These are phyloP conservation scores for Eristalis arbustorum DNA, from an alignment of 2,888 invertebrate genomes.

Conservation along the genomic window DNA sequence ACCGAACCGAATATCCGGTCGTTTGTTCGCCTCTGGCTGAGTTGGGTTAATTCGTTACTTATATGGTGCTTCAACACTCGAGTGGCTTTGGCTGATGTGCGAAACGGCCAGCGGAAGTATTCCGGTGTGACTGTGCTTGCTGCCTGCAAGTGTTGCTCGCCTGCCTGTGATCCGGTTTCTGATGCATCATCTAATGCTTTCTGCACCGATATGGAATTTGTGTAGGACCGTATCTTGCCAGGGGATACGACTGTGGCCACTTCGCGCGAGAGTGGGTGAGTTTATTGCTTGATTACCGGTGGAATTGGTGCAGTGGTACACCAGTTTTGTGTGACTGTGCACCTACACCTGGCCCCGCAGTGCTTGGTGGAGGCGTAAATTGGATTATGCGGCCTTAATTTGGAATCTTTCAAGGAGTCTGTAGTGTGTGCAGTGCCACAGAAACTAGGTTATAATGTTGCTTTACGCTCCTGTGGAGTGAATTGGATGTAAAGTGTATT, in stretches of 20 bases:
- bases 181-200: conserved; percentile 14
- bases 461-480: neutral
- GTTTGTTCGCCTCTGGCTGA: conserved; percentile 40
- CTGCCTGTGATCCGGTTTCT: conserved; percentile 22
- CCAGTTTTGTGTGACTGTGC: neutral
- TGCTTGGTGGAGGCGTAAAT: conserved; percentile 22
- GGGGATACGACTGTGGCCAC: conserved; percentile 3
- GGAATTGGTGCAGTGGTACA: conserved; percentile 5
- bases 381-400: conserved; percentile 31
- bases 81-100: conserved; percentile 54
- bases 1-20: conserved; percentile 53
- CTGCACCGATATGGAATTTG: conserved; percentile 19
- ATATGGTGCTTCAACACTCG: conserved; percentile 61
- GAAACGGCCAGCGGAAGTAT: conserved; percentile 45
- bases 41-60: conserved; percentile 66
- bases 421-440: neutral
- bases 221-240: conserved; percentile 26
- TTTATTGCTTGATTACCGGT: conserved; percentile 29
- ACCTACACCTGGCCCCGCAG: neutral
- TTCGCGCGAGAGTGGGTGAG: neutral
- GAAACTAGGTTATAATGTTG: neutral
- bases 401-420: neutral
- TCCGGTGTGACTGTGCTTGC: neutral
- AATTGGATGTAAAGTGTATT: neutral
- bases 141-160: conserved; percentile 30